Percentiles rank a stretch among this genome's conserved stretches.
phyloP scores from a whole-genome alignment of 2,113 vertebrate genomes.

The Cryptotis parvus region DNA sequence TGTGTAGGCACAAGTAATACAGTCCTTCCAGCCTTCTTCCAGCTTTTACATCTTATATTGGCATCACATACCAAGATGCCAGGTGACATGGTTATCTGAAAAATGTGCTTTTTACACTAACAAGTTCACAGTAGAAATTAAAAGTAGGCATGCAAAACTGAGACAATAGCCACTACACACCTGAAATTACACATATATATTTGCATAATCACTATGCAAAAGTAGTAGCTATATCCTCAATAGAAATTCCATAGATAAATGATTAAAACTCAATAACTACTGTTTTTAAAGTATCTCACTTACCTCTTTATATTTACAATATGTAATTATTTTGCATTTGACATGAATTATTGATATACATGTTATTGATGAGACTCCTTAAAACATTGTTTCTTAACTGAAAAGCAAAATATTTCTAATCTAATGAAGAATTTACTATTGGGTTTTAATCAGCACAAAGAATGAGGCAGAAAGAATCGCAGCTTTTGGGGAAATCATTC shows the following conservation, averaged over 20 bases:
- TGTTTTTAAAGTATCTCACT: background rate
- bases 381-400: background rate
- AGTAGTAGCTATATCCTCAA: background rate
- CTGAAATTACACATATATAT: background rate
- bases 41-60: background rate
- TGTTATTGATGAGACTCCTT: no score
- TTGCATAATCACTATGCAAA: background rate
- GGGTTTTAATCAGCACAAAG: background rate
- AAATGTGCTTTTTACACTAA: background rate
- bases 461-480: background rate
- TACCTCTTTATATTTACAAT: background rate
- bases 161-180: no score
- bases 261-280: background rate
- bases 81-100: background rate
- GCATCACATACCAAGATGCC: background rate
- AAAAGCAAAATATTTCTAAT: background rate
- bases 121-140: no score
- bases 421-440: constrained; percentile 23
- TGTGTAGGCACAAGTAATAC: background rate
- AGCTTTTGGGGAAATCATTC: background rate
- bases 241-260: background rate
- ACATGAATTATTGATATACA: no score
- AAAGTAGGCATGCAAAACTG: no score
- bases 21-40: background rate
- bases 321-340: background rate